A percentile compares a stretch with the other conserved stretches of the same genome.
These are phyloP conservation scores for Dascillus cervinus DNA, from an alignment of 2,888 invertebrate species.

Conservation along the genomic window DNA sequence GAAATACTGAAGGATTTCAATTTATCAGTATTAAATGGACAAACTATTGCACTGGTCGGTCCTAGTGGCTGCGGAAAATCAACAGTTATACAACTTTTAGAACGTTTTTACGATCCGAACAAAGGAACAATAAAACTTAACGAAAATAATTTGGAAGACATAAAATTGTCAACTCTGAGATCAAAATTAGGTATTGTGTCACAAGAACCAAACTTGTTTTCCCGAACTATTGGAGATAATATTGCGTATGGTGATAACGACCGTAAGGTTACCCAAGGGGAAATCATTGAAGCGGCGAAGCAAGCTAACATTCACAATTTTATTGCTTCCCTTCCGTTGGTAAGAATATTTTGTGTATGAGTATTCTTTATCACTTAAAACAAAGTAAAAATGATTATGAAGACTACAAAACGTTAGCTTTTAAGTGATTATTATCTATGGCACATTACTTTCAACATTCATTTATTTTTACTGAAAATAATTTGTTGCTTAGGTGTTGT, in stretches of 20 bases:
- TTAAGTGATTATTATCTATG: no score
- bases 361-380: no score
- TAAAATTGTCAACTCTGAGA: constrained; percentile 45
- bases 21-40: constrained; percentile 55
- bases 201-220: constrained; percentile 88
- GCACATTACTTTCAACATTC: no score
- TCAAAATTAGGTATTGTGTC: constrained; percentile 81
- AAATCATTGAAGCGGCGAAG: constrained; percentile 70
- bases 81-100: constrained; percentile 74
- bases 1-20: constrained; percentile 60
- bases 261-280: constrained; percentile 54
- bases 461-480: no score
- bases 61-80: constrained; percentile 85
- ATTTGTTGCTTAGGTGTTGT: no score
- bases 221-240: constrained; percentile 80
- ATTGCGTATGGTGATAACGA: constrained; percentile 86
- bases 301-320: constrained; percentile 86
- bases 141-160: constrained; percentile 25
- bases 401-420: no score
- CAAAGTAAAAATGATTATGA: no score
- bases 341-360: no score
- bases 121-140: constrained; percentile 50
- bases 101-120: constrained; percentile 75
- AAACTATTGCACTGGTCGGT: constrained; percentile 72
- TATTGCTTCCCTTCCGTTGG: constrained; percentile 66